Base-by-base conservation (phyloP, 2,888 invertebrate genomes). In the Oithona nana region DNA sequence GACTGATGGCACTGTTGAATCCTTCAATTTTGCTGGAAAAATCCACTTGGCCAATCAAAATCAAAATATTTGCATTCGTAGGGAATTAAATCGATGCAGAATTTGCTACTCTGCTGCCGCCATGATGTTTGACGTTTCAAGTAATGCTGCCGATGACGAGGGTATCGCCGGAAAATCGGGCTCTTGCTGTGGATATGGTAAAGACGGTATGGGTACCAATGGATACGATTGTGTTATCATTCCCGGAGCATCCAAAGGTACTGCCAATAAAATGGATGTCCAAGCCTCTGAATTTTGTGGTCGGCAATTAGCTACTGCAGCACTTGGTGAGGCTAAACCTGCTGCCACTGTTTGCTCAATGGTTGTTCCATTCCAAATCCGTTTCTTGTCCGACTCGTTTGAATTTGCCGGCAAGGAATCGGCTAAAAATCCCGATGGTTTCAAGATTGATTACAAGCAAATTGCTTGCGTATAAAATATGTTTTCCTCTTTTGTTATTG, bases 211-310 rank as follows among this genome's bases (percentile, higher is more conserved):
- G 24, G 29, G 29, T 13, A 49, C 49, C 20, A 48, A 22, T 8
- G 59, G 59, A 3, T 59, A 59, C 50, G 59, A 59, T 24, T 59
- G 59, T 28, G 48, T 59, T 20, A 59, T 59, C 13, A 59, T 59
- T 11, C 59, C 59, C 26, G 59, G 59, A 49, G 49, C 59, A 16
- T 24, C 20, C 2, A 59, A 59, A 49, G 50, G n/a, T n/a, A 24
- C 26, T 6, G 57, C 28, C 13, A 57, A 57, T n/a, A 28, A n/a
- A n/a, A 16, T 26, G 2, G 28, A 28, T 57, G 13, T 26, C 28
- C 11, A 28, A n/a, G 57, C 28, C 16, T 28, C 39, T 11, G 39
- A 39, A 39, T 39, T 57, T 57, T 57, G 57, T 28, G 57, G 57
- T 28, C 57, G 57, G 16, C n/a, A 26, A n/a, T 11, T 28, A n/a